Base-by-base conservation (phyloP, 92 coral and sea anemone genomes). In the Parazoanthus swiftii region DNA sequence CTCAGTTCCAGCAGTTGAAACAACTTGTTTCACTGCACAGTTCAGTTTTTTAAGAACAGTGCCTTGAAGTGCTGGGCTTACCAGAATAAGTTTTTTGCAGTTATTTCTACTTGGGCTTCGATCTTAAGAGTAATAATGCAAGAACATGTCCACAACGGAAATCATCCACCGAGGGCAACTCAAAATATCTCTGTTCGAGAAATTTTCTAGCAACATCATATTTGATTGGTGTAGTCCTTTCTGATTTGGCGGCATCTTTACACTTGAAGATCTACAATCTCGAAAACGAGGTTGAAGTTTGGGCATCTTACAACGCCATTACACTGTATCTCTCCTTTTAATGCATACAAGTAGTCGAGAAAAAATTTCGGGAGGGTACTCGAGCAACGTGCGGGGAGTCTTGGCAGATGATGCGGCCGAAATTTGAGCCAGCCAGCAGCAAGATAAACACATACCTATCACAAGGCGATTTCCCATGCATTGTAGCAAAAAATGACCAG, bases 391-490 rank as follows among this genome's bases (percentile, higher is more conserved):
- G 21, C 65, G 15, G 65, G 65, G 65, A 58, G 65, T 18, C 18
- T 21, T 8, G 18, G 65, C 8, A 6, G 0, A 6, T 29, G 8
- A 58, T 2, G 21, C 65, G 65, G 65, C 21, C 65, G 65, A 58
- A 58, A 58, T 58, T 58, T 58, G 65, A 58, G 65, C 65, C 65
- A 1, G 65, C 65, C 65, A 58, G 21, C 5, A 8, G 65, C 20
- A 58, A 58, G 65, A 58, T 58, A 46, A 58, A 13, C 20, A 18
- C 65, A 58, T 58, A 58, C 65, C 65, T 58, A 58, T 21, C 10
- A 29, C 33, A 29, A 35, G 87, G 90, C 13, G 90, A 79, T 43
- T 88, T 88, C 0, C 90, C 86, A 80, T 88, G 90, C 25, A 79
- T 88, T 15, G 90, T 80, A 18, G 90, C 86, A 58, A 76, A 88